Evolutionary conservation across 2,797 vertebrate species (phyloP).

Genomic region (Ibycter americanus): DNA sequence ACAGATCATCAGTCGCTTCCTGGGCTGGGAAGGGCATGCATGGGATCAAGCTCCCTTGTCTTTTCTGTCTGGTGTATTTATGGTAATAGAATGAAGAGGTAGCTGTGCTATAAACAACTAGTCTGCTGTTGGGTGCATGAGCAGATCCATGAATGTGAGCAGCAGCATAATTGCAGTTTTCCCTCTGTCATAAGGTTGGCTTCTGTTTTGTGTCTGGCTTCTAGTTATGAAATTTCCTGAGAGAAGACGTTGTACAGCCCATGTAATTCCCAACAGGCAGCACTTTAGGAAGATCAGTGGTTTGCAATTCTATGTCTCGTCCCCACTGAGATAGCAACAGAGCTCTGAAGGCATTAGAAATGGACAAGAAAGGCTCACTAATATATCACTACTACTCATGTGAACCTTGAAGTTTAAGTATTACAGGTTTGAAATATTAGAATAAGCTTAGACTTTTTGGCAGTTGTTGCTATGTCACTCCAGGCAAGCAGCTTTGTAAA

Average conservation of each 20-base stretch:
- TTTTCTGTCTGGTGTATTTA: background rate
- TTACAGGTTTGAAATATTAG: background rate
- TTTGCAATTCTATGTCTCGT: background rate
- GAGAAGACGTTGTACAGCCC: conserved; percentile 27
- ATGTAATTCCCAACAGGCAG: background rate
- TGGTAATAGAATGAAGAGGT: background rate
- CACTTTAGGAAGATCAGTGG: background rate
- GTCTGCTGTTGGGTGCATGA: background rate
- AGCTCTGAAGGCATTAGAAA: conserved; percentile 6
- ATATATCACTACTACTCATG: background rate
- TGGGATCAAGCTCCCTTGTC: background rate
- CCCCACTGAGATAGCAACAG: background rate
- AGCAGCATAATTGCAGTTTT: conserved; percentile 24
- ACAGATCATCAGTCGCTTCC: background rate
- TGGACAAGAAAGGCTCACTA: background rate
- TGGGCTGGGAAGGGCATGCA: background rate
- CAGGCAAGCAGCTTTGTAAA: background rate
- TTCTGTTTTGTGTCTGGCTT: conserved; percentile 55
- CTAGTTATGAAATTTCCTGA: conserved; percentile 37
- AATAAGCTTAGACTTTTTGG: background rate
- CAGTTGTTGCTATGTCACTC: background rate
- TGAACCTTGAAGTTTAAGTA: background rate
- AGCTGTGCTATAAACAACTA: background rate
- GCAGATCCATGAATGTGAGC: background rate
- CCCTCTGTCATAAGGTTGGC: conserved; percentile 9